phyloP scores from a whole-genome alignment of 1,140 invertebrate genomes.

The Drosophila repleta region DNA sequence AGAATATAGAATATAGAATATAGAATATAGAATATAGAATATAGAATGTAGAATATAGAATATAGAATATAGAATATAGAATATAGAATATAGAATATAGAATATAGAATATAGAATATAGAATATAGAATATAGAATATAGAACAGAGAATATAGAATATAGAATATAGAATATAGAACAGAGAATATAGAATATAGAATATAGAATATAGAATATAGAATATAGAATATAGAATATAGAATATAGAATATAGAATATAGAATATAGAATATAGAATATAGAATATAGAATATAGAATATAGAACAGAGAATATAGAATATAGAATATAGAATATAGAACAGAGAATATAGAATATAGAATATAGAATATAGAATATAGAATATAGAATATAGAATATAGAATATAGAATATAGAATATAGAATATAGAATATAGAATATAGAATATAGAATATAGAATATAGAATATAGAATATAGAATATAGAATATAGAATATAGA shows the following conservation, averaged over 20 bases:
- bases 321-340: conserved; percentile 7
- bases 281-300: background rate
- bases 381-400: conserved; percentile 4
- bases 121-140: conserved; percentile 6
- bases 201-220: conserved; percentile 7
- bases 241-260: conserved; percentile 3
- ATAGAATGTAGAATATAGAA: conserved; percentile 4
- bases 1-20: conserved; percentile 3
- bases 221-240: conserved; percentile 2
- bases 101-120: conserved; percentile 8
- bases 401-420: conserved; percentile 6
- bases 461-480: background rate
- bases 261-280: conserved; percentile 1
- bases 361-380: conserved; percentile 2
- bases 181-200: conserved; percentile 3
- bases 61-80: background rate
- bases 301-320: conserved; percentile 5
- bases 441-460: conserved; percentile 1
- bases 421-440: conserved; percentile 3
- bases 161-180: conserved; percentile 1
- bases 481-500: background rate
- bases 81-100: background rate
- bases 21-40: conserved; percentile 5
- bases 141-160: background rate
- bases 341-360: background rate